Conservation (phyloP, 1,140 invertebrate species). For the Drosophila fuyamai region DNA sequence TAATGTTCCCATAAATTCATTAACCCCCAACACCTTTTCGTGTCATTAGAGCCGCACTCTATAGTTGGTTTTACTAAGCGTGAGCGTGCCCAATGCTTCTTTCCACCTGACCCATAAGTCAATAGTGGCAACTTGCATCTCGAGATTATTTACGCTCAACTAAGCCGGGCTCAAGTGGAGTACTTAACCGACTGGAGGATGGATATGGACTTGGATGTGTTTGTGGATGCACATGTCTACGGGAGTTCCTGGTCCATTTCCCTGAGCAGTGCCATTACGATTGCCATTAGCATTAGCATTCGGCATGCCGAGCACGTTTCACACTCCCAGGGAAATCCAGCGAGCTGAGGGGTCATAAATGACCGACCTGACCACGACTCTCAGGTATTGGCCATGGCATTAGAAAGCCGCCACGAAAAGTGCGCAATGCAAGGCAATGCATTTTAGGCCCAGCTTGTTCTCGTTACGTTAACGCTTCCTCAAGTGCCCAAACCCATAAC, state of each 20-base stretch:
- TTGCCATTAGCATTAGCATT: slow-evolving; percentile 42
- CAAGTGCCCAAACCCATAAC: slow-evolving; percentile 1
- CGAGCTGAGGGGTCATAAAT: slow-evolving; percentile 63
- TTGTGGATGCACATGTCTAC: background rate
- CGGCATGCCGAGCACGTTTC: slow-evolving; percentile 74
- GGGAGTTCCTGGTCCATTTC: slow-evolving; percentile 30
- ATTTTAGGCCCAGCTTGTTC: slow-evolving; percentile 68
- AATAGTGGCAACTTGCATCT: slow-evolving; percentile 19
- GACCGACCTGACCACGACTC: slow-evolving; percentile 36
- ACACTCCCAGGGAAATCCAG: slow-evolving; percentile 56
- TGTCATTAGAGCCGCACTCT: slow-evolving; percentile 20
- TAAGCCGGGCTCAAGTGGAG: slow-evolving; percentile 54
- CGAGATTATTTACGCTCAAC: slow-evolving; percentile 56
- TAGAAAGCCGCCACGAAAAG: slow-evolving; percentile 63
- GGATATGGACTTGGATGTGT: slow-evolving; percentile 9
- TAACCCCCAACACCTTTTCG: slow-evolving; percentile 20
- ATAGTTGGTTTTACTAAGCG: slow-evolving; percentile 14
- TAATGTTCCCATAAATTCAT: slow-evolving; percentile 25
- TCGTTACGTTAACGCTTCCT: slow-evolving; percentile 54
- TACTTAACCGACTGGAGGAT: slow-evolving; percentile 27
- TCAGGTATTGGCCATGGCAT: slow-evolving; percentile 27
- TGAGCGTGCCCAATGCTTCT: slow-evolving; percentile 25
- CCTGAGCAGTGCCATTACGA: slow-evolving; percentile 27
- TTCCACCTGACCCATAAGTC: slow-evolving; percentile 42
- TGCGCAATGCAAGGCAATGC: slow-evolving; percentile 30